These are phyloP conservation scores for Pachycephala philippinensis DNA, from an alignment of 2,113 vertebrate genomes.

Conservation along the genomic window DNA sequence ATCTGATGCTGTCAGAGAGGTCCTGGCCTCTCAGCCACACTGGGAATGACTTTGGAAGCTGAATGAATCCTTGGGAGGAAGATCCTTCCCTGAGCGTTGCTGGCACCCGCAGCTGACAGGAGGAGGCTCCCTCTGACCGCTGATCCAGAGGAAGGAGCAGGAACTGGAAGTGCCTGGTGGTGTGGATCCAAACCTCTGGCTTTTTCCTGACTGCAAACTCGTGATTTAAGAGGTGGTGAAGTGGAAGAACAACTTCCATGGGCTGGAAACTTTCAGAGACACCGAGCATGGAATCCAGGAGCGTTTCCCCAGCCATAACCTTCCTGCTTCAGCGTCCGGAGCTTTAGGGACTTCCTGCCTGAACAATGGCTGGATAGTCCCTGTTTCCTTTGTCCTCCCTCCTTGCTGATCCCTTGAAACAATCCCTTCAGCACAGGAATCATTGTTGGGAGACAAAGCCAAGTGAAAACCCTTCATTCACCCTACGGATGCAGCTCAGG, in stretches of 20 bases:
- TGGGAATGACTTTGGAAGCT: neutral
- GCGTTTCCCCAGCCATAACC: neutral
- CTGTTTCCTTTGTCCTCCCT: neutral
- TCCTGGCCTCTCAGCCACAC: neutral
- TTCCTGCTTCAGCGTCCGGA: neutral
- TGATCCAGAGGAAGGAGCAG: neutral
- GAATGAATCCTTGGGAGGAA: neutral
- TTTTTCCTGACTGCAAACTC: neutral
- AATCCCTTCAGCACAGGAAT: neutral
- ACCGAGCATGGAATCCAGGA: rapidly evolving
- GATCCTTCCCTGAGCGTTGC: neutral
- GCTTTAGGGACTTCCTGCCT: neutral
- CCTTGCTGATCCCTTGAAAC: neutral
- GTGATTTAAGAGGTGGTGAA: neutral
- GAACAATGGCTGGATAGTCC: neutral
- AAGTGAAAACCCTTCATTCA: neutral
- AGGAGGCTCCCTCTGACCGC: constrained; percentile 31
- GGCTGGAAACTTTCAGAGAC: neutral
- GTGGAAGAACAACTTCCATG: neutral
- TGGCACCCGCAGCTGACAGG: neutral
- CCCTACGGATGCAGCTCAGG: neutral
- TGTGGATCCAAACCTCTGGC: neutral
- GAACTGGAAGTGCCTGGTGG: neutral
- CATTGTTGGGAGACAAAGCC: neutral
- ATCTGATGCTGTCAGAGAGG: rapidly evolving